A percentile compares a stretch with the other conserved stretches of the same genome.
phyloP scores from a whole-genome alignment of 2,797 vertebrate genomes.

The Chelmon rostratus region DNA sequence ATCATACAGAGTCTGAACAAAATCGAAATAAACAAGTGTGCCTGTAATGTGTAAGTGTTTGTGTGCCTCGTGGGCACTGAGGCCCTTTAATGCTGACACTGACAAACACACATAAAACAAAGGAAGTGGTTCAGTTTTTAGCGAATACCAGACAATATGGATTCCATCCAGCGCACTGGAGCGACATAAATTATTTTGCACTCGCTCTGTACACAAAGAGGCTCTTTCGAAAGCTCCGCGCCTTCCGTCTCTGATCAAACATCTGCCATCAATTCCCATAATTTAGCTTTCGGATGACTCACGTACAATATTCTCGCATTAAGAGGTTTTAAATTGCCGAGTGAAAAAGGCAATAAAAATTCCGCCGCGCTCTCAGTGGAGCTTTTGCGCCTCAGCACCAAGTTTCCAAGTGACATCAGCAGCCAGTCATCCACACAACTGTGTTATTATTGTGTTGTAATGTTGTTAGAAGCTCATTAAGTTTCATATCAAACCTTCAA shows the following conservation, averaged over 20 bases:
- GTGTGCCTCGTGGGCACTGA: conserved; percentile 55
- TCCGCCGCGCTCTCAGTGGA: conserved; percentile 38
- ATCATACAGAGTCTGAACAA: conserved; percentile 81
- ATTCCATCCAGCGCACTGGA: conserved; percentile 37
- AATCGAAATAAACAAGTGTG: conserved; percentile 81
- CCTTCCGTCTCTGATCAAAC: conserved; percentile 40
- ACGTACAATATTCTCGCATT: conserved; percentile 48
- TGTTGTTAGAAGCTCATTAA: conserved; percentile 44
- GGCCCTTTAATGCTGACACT: conserved; percentile 51
- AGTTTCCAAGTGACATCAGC: conserved; percentile 68
- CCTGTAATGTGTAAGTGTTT: conserved; percentile 63
- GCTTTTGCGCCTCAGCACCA: conserved; percentile 38
- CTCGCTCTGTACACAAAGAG: conserved; percentile 35
- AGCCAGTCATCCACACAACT: conserved; percentile 43
- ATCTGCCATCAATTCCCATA: conserved; percentile 65
- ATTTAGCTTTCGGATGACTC: conserved; percentile 57
- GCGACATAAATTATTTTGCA: conserved; percentile 40
- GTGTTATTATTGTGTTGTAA: conserved; percentile 41
- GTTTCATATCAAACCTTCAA: conserved; percentile 29
- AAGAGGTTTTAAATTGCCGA: conserved; percentile 42
- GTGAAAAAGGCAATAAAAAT: conserved; percentile 50
- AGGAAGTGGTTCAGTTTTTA: conserved; percentile 49
- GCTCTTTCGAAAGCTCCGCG: conserved; percentile 10
- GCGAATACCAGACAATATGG: conserved; percentile 53
- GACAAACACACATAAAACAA: conserved; percentile 52